phyloP scores from a whole-genome alignment of 2,888 invertebrate genomes.

The Campaea margaritaria region DNA sequence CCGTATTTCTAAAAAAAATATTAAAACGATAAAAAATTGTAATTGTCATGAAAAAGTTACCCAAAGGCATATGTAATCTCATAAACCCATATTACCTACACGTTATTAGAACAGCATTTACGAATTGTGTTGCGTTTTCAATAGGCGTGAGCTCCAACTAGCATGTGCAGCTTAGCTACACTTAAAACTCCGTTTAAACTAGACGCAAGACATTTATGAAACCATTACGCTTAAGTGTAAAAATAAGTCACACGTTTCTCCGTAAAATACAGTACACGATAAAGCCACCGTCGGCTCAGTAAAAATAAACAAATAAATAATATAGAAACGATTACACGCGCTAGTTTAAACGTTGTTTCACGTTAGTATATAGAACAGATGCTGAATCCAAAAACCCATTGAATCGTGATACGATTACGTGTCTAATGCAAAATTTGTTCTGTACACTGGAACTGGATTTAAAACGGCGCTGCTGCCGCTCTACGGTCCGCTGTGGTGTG shows the following conservation, averaged over 20 bases:
- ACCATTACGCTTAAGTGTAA: too few species aligned
- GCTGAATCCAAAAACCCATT: slow-evolving; percentile 9
- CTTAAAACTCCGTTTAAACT: slow-evolving; percentile 5
- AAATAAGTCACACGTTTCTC: too few species aligned
- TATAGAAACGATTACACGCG: background rate
- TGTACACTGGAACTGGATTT: too few species aligned
- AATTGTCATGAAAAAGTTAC: background rate
- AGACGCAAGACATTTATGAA: background rate
- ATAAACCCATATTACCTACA: background rate
- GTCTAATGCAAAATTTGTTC: too few species aligned
- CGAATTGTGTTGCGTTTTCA: background rate
- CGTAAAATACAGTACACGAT: too few species aligned
- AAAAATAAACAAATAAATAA: too few species aligned
- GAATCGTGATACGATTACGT: background rate
- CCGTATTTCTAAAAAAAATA: too few species aligned
- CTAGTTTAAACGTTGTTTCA: slow-evolving; percentile 17
- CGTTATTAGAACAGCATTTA: slow-evolving; percentile 2
- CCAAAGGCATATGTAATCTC: background rate
- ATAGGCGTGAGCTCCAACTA: background rate
- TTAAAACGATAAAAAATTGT: background rate
- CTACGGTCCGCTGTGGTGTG: too few species aligned
- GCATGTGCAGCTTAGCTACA: slow-evolving; percentile 5
- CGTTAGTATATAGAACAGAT: slow-evolving; percentile 7
- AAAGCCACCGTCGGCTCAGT: too few species aligned
- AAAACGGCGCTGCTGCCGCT: too few species aligned